A percentile compares a stretch with the other conserved stretches of the same genome.
phyloP scores from a whole-genome alignment of 2,797 vertebrate genomes.

The Mionectes olivaceus region DNA sequence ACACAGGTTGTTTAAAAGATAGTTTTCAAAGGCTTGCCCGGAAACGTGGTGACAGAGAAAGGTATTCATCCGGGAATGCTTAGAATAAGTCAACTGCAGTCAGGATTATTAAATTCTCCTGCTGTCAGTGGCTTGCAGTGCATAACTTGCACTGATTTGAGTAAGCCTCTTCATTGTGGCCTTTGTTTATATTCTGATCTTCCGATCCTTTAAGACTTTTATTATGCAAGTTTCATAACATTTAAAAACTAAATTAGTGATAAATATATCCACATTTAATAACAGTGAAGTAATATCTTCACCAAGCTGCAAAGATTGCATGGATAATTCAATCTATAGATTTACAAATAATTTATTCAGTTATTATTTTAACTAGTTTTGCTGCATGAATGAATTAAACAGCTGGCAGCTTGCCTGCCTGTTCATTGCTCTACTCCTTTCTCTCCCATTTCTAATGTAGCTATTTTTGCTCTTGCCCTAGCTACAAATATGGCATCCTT shows the following conservation, averaged over 20 bases:
- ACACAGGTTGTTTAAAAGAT: slow-evolving; percentile 11
- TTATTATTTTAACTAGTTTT: slow-evolving; percentile 64
- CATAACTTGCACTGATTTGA: slow-evolving; percentile 15
- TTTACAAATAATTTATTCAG: slow-evolving; percentile 63
- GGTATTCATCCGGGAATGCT: slow-evolving; percentile 49
- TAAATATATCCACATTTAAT: slow-evolving; percentile 35
- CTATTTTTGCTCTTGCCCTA: background rate
- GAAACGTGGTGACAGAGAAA: slow-evolving; percentile 43
- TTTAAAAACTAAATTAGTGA: slow-evolving; percentile 62
- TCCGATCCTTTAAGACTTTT: slow-evolving; percentile 20
- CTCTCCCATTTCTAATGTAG: background rate
- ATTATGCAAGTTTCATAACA: slow-evolving; percentile 51
- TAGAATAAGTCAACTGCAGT: slow-evolving; percentile 52
- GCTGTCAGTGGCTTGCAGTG: slow-evolving; percentile 31
- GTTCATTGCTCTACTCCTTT: slow-evolving; percentile 24
- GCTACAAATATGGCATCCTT: background rate
- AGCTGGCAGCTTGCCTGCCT: slow-evolving; percentile 55
- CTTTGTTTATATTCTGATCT: slow-evolving; percentile 43
- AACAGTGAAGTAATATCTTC: slow-evolving; percentile 18
- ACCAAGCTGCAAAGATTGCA: slow-evolving; percentile 27
- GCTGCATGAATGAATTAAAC: slow-evolving; percentile 46
- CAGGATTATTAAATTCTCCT: slow-evolving; percentile 52
- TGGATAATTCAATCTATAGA: slow-evolving; percentile 60
- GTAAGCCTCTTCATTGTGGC: background rate
- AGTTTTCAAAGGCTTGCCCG: slow-evolving; percentile 35